A percentile compares a stretch with the other conserved stretches of the same genome.
These are phyloP conservation scores for Geodia barretti DNA, from an alignment of 37 sponge, comb jelly and placozoan species.

Conservation along the genomic window DNA sequence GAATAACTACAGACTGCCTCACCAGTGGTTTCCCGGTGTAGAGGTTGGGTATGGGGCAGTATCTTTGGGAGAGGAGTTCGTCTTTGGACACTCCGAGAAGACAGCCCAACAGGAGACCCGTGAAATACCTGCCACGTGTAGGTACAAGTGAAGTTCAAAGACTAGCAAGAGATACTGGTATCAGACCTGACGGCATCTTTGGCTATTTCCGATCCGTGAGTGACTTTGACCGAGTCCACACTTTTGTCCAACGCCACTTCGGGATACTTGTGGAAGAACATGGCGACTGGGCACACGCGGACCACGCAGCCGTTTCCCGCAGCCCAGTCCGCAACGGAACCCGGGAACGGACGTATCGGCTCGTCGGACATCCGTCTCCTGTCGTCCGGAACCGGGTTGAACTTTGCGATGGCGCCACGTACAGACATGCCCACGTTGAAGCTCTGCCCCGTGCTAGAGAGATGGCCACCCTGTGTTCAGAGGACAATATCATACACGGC, in stretches of 20 bases:
- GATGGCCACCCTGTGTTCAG: slow-evolving; percentile 63
- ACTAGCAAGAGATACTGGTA: not conserved
- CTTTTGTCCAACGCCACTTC: slow-evolving; percentile 70
- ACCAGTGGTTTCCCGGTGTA: slow-evolving; percentile 75
- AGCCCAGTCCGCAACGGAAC: slow-evolving; percentile 57
- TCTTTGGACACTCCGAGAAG: slow-evolving; percentile 77
- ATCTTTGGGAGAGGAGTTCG: slow-evolving; percentile 69
- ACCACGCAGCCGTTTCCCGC: slow-evolving; percentile 91
- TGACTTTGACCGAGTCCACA: slow-evolving; percentile 55
- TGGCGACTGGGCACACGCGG: slow-evolving; percentile 79
- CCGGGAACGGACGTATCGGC: slow-evolving; percentile 48
- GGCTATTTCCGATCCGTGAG: slow-evolving; percentile 75
- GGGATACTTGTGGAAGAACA: slow-evolving; percentile 63
- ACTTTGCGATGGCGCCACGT: slow-evolving; percentile 48
- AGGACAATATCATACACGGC: not conserved
- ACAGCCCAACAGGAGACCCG: slow-evolving; percentile 84
- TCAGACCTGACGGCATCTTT: slow-evolving; percentile 81
- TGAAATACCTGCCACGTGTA: slow-evolving; percentile 82
- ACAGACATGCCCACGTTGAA: slow-evolving; percentile 84
- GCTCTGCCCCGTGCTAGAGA: slow-evolving; percentile 78
- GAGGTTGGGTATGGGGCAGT: slow-evolving; percentile 61
- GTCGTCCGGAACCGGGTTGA: slow-evolving; percentile 7
- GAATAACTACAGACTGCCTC: no score
- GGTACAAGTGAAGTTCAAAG: no score
- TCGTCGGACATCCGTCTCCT: slow-evolving; percentile 11